Evolutionary conservation across 2,113 vertebrate species (phyloP).

Genomic region (Istiophorus platypterus): DNA sequence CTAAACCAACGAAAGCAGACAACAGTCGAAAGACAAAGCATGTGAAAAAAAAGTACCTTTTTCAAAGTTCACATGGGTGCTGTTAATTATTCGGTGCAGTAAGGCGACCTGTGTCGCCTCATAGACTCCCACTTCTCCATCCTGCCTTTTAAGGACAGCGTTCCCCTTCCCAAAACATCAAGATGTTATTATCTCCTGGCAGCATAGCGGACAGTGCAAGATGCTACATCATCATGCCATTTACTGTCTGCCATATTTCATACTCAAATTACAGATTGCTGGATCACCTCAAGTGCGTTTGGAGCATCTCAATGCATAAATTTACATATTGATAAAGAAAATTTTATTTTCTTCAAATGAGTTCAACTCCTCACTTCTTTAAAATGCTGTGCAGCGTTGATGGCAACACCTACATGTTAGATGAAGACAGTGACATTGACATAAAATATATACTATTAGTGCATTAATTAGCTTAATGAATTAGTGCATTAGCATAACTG

Average conservation of each 20-base stretch:
- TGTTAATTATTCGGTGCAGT: neutral
- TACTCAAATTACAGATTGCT: neutral
- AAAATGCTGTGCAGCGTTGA: neutral
- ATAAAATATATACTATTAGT: slow-evolving; percentile 34
- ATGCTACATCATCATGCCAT: accelerated
- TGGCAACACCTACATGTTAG: slow-evolving; percentile 17
- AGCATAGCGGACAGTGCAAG: neutral
- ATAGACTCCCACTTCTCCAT: neutral
- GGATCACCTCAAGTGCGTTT: neutral
- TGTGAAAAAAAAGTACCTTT: neutral
- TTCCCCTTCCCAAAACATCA: neutral
- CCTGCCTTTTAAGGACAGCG: neutral
- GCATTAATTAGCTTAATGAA: slow-evolving; percentile 63
- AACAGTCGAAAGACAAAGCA: neutral
- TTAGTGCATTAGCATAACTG: slow-evolving; percentile 48
- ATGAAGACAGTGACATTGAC: slow-evolving; percentile 20
- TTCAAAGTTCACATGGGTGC: neutral
- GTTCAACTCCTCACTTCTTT: slow-evolving; percentile 1
- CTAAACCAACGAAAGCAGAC: no score
- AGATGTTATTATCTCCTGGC: neutral
- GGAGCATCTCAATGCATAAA: neutral
- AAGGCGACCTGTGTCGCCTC: neutral
- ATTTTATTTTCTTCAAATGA: neutral
- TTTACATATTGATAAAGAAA: slow-evolving; percentile 26
- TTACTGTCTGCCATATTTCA: neutral